Evolutionary conservation across 2,113 vertebrate genomes (phyloP), one percentile per base, ranked within the genome.

Genomic region (Sinocyclocheilus grahami): DNA sequence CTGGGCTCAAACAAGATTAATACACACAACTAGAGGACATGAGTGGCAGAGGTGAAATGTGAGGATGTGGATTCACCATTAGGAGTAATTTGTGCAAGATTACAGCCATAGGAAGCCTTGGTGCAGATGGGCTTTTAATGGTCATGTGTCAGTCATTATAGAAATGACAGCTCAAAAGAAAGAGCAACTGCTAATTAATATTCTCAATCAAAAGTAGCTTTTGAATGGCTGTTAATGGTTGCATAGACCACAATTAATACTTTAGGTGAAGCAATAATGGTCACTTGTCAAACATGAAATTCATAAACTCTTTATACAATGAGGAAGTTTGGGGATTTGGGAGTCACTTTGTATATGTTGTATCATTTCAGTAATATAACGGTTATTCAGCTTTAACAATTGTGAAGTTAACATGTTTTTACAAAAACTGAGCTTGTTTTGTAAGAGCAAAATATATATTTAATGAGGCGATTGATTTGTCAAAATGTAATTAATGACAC

Each of bases 91-190:
- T 87, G 76, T 71, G 58, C 22, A 51, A 79, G 60, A 88, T 82
- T 82, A 55, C 78, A 85, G 39, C 78, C 67, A 60, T n/a, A 81
- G 39, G 12, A 81, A 81, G 42, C 27, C 10, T 11, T 75, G 53
- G 85, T 75, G 39, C 85, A 86, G 85, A 86, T 82, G 78, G 85
- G 53, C 67, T 86, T 86, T 82, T 82, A 86, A 86, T 86, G 85
- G 71, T 81, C 69, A 63, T 51, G 46, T 86, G 78, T 82, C 78
- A 65, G 78, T 86, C 55, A 58, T 87, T 85, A 87, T 71, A 58
- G n/a, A 80, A 84, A 80, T 79, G 16, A 16, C 42, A 86, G 37
- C 39, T 8, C 20, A 62, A 74, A 82, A 63, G 53, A 42, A 82
- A 69, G 67, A 60, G 20, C 48, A 78, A 82, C 55, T 82, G 14